Conservation (phyloP, 2,888 invertebrate genomes). For the Salticus scenicus region DNA sequence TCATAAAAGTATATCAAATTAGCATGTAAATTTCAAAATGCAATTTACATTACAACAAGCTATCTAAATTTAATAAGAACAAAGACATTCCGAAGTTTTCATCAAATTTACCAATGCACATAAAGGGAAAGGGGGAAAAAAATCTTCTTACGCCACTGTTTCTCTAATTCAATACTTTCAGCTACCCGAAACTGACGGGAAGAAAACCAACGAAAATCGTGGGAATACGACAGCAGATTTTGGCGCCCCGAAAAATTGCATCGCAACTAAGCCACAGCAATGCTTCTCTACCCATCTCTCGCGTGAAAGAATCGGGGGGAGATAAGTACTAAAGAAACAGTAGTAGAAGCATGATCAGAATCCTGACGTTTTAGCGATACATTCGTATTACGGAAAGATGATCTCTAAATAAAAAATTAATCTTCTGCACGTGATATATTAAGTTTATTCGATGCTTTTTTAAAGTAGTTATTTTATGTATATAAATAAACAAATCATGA, state of each 20-base stretch:
- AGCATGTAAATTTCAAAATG: too few species aligned
- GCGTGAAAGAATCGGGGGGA: neutral
- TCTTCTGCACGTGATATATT: too few species aligned
- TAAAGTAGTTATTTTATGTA: too few species aligned
- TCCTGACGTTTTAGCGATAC: neutral
- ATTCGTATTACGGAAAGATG: neutral
- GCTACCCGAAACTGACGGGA: neutral
- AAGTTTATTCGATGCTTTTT: too few species aligned
- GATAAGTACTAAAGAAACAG: constrained; percentile 1
- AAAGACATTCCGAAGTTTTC: too few species aligned
- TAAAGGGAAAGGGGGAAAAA: neutral
- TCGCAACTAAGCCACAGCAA: constrained; percentile 9
- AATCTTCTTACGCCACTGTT: constrained; percentile 29
- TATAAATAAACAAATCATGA: too few species aligned
- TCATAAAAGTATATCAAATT: too few species aligned
- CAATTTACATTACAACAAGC: too few species aligned
- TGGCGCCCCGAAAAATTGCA: constrained; percentile 66
- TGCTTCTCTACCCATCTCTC: constrained; percentile 6
- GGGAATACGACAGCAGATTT: constrained; percentile 66
- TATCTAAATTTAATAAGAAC: too few species aligned
- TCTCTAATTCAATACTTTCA: neutral
- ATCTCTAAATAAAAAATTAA: neutral
- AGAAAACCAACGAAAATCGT: constrained; percentile 50
- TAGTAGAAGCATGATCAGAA: neutral
- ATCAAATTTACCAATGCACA: too few species aligned